These are phyloP conservation scores for Unio delphinus DNA, from an alignment of 2,888 invertebrate genomes.

Conservation along the genomic window DNA sequence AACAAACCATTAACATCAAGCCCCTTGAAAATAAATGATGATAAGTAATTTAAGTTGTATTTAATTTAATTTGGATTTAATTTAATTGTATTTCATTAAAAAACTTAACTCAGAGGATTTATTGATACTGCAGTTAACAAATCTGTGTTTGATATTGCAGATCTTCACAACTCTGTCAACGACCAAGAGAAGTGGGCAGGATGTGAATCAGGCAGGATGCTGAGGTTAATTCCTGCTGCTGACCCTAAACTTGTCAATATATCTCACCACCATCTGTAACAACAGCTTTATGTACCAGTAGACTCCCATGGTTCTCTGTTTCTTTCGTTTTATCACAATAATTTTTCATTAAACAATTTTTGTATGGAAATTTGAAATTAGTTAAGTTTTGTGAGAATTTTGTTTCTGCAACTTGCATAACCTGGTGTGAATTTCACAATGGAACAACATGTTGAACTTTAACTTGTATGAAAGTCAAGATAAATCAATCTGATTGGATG, in stretches of 20 bases:
- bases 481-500: too few relatives aligned
- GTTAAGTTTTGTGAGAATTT: neutral
- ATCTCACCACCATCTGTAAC: constrained; percentile 25
- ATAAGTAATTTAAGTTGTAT: too few relatives aligned
- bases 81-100: too few relatives aligned
- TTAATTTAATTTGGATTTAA: too few relatives aligned
- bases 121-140: neutral
- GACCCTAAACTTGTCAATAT: constrained; percentile 22
- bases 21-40: too few relatives aligned
- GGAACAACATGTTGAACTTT: too few relatives aligned
- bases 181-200: constrained; percentile 91
- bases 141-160: constrained; percentile 54
- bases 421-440: constrained; percentile 12
- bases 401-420: neutral
- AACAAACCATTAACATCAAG: too few relatives aligned
- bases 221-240: constrained; percentile 83
- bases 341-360: neutral
- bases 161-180: constrained; percentile 89
- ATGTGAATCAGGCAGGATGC: constrained; percentile 92
- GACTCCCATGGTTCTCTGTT: neutral
- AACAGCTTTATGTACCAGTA: constrained; percentile 9
- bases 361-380: neutral
- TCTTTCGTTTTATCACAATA: neutral
- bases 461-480: too few relatives aligned
- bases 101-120: neutral